Percentiles rank a stretch among this genome's conserved stretches.
Conservation (phyloP, 1,140 invertebrate species). For the Hycleus cichorii region DNA sequence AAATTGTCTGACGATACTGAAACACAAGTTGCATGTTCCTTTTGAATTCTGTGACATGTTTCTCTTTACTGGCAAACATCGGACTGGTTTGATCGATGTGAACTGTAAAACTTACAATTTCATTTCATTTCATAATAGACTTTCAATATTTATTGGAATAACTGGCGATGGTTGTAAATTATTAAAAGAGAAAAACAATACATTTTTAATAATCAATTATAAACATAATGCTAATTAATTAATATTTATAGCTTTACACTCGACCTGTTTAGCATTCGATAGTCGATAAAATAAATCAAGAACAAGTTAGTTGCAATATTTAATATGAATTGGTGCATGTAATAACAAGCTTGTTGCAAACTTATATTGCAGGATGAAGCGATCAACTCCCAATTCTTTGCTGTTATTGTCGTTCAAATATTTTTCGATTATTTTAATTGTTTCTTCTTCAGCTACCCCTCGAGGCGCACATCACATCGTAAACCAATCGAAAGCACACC, state of each 20-base stretch:
- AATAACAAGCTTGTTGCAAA: constrained; percentile 10
- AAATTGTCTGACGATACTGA: constrained; percentile 1
- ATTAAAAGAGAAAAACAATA: neutral
- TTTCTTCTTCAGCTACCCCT: too few relatives aligned
- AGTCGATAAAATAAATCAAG: constrained; percentile 12
- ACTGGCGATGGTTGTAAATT: neutral
- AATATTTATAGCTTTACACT: constrained; percentile 16
- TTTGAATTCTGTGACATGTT: neutral
- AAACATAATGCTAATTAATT: constrained; percentile 8
- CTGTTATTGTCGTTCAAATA: too few relatives aligned
- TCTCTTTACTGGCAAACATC: neutral
- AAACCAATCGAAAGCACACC: too few relatives aligned
- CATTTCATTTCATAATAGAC: neutral
- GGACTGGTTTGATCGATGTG: neutral
- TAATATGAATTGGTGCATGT: constrained; percentile 14
- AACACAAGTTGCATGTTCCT: neutral
- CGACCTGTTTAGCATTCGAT: constrained; percentile 7
- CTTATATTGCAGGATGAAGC: neutral
- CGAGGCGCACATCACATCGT: too few relatives aligned
- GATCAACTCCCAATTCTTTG: too few relatives aligned
- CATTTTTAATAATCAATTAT: constrained; percentile 7
- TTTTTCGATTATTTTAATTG: too few relatives aligned
- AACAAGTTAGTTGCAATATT: constrained; percentile 13
- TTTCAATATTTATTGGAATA: neutral
- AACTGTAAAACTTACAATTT: neutral